These are phyloP conservation scores for Eidolon dupreanum DNA, from an alignment of 2,797 vertebrate genomes.

Conservation along the genomic window DNA sequence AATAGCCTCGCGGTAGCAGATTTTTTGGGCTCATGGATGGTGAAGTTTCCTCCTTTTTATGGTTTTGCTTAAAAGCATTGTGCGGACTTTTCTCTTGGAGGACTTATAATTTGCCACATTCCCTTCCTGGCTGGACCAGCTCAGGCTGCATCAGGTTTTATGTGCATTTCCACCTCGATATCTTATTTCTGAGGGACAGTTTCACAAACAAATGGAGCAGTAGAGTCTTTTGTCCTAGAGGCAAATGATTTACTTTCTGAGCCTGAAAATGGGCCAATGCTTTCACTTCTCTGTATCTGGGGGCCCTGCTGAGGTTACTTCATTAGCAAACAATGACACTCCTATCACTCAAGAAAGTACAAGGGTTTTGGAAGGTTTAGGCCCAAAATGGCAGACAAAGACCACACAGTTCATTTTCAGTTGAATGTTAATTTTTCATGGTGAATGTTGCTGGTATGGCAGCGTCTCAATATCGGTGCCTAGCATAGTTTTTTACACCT, in stretches of 20 bases:
- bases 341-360: neutral
- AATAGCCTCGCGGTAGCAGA: neutral
- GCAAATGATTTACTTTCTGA: conserved; percentile 24
- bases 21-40: neutral
- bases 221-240: neutral
- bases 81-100: neutral
- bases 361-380: neutral
- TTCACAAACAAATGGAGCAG: conserved; percentile 53
- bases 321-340: neutral
- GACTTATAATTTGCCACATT: neutral
- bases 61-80: neutral
- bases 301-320: neutral
- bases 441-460: neutral
- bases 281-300: neutral
- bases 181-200: conserved; percentile 55
- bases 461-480: neutral
- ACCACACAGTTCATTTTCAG: neutral
- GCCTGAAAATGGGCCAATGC: neutral
- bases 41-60: neutral
- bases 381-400: neutral
- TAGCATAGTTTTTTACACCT: neutral
- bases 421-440: neutral
- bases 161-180: conserved; percentile 46
- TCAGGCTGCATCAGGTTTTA: neutral
- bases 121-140: neutral